A percentile compares a stretch with the other conserved stretches of the same genome.
phyloP scores from a whole-genome alignment of 2,888 invertebrate species.

The Cerceris ruficornis region DNA sequence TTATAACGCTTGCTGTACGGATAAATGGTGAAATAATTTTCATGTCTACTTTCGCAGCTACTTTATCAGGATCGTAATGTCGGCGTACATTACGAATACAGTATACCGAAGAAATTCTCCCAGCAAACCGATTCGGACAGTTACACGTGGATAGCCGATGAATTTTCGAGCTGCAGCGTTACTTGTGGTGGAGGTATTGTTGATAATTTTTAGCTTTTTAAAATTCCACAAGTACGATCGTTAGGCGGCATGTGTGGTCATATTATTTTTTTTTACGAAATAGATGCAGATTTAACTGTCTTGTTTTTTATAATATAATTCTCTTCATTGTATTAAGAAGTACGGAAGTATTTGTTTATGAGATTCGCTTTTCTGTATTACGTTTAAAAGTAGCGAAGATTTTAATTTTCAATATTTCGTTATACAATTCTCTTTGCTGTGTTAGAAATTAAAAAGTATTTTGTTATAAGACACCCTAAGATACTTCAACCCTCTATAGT shows the following conservation, averaged over 20 bases:
- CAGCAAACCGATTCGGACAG: conserved; percentile 87
- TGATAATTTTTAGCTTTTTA: conserved; percentile 4
- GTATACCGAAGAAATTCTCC: conserved; percentile 89
- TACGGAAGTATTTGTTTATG: background rate
- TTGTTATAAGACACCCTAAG: no score
- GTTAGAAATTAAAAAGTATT: no score
- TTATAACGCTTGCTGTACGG: background rate
- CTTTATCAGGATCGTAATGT: conserved; percentile 92
- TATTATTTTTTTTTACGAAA: no score
- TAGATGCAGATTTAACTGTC: no score
- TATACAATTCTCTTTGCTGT: no score
- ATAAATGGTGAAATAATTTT: conserved; percentile 7
- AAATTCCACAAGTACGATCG: background rate
- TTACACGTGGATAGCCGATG: conserved; percentile 92
- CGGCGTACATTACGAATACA: conserved; percentile 95
- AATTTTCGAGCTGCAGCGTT: conserved; percentile 91
- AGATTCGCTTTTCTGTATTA: background rate
- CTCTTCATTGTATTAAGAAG: no score
- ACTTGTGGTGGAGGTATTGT: conserved; percentile 93
- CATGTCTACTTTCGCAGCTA: conserved; percentile 83
- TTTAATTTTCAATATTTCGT: no score
- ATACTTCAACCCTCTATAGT: no score
- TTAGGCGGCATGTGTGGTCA: no score
- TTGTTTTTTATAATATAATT: no score
- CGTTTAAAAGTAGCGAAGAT: no score